Percentiles rank a stretch among this genome's conserved stretches.
Evolutionary conservation across 2,797 vertebrate species (phyloP).

Genomic region (Decapterus maruadsi): DNA sequence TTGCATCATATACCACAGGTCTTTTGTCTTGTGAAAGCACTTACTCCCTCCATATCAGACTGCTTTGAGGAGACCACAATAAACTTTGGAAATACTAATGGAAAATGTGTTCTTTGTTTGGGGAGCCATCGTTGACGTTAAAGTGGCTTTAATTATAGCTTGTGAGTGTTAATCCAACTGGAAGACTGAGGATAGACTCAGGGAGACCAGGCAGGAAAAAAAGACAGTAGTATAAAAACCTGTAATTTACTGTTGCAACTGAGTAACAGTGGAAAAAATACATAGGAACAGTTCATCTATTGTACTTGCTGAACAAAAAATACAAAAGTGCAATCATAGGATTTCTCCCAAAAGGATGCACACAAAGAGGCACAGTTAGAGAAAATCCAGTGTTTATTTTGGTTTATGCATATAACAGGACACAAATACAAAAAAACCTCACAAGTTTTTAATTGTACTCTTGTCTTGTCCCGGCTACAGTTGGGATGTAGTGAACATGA

Average conservation of each 20-base stretch:
- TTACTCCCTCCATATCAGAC: slow-evolving; percentile 58
- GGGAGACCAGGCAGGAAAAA: slow-evolving; percentile 10
- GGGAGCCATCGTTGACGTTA: slow-evolving; percentile 3
- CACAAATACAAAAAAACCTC: slow-evolving; percentile 43
- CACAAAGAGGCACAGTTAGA: slow-evolving; percentile 15
- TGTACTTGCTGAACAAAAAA: slow-evolving; percentile 21
- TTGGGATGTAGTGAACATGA: slow-evolving; percentile 41
- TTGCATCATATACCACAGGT: slow-evolving; percentile 45
- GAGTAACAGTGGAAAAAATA: slow-evolving; percentile 19
- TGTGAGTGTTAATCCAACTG: slow-evolving; percentile 19
- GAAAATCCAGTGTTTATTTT: slow-evolving; percentile 83
- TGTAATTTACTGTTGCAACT: slow-evolving; percentile 30
- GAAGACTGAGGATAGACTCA: not conserved
- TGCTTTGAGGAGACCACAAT: slow-evolving; percentile 70
- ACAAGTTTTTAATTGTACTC: slow-evolving; percentile 24
- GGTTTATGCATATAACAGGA: slow-evolving; percentile 40
- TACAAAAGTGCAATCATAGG: slow-evolving; percentile 4
- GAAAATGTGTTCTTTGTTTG: slow-evolving; percentile 53
- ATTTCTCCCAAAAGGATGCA: slow-evolving; percentile 11
- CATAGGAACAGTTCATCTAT: slow-evolving; percentile 1
- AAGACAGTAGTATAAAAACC: not conserved
- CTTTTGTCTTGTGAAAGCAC: slow-evolving; percentile 59
- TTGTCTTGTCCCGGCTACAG: slow-evolving; percentile 16
- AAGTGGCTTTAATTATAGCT: slow-evolving; percentile 34
- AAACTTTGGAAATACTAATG: slow-evolving; percentile 62